Evolutionary conservation across 2,888 invertebrate species (phyloP).

Genomic region (Lagria hirta): DNA sequence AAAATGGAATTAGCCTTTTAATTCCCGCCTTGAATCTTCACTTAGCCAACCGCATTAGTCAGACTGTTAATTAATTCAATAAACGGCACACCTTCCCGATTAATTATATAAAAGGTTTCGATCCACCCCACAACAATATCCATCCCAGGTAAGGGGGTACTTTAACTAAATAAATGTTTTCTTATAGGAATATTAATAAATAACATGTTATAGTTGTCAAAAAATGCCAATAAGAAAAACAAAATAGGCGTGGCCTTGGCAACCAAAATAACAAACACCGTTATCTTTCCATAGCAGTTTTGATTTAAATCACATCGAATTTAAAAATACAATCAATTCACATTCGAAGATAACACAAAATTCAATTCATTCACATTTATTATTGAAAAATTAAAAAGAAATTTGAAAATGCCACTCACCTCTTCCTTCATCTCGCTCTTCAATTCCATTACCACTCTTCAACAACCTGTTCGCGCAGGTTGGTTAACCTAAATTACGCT

Average conservation of each 20-base stretch:
- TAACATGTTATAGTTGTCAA: too few relatives aligned
- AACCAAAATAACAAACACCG: conserved; percentile 32
- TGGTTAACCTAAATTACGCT: conserved; percentile 11
- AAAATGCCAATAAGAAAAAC: conserved; percentile 23
- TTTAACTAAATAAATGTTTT: too few relatives aligned
- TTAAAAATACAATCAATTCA: conserved; percentile 20
- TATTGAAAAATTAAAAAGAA: conserved; percentile 9
- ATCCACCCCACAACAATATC: conserved; percentile 3
- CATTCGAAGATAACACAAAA: conserved; percentile 10
- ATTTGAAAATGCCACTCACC: conserved; percentile 43
- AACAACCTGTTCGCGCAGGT: conserved; percentile 19
- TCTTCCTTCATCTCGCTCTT: conserved; percentile 51
- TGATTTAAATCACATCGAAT: conserved; percentile 21
- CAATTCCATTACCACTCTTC: conserved; percentile 45
- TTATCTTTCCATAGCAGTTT: conserved; percentile 32
- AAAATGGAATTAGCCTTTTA: conserved; percentile 8
- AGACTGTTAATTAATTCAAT: conserved; percentile 19
- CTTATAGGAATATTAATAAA: too few relatives aligned
- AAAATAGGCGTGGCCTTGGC: conserved; percentile 50
- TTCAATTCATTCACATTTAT: conserved; percentile 12
- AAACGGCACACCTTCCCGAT: conserved; percentile 15
- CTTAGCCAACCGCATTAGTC: conserved; percentile 15
- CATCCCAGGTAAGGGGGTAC: too few relatives aligned
- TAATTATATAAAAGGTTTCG: conserved; percentile 14
- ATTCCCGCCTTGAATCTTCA: conserved; percentile 9